Evolutionary conservation across 2,113 vertebrate genomes (phyloP).

Genomic region (Gallinago jamesoni): DNA sequence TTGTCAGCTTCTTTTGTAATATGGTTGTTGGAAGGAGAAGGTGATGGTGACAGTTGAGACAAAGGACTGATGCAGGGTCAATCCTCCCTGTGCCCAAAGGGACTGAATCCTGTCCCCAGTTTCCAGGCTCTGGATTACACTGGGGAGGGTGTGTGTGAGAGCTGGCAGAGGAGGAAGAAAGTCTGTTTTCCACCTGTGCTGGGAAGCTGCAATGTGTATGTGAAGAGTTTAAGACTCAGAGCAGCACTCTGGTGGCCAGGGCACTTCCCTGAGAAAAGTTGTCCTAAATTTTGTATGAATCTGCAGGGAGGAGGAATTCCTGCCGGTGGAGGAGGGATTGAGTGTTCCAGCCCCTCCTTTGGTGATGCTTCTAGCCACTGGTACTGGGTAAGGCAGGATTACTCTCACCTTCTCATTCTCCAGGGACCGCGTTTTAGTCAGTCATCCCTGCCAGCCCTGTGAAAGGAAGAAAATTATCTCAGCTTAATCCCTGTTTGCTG

Average conservation of each 20-base stretch:
- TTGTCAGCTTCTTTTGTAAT: background rate
- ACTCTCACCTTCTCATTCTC: background rate
- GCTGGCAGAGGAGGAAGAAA: background rate
- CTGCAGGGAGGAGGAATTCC: background rate
- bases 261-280: background rate
- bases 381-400: background rate
- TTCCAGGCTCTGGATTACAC: background rate
- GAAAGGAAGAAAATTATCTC: background rate
- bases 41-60: background rate
- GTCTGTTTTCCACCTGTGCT: background rate
- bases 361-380: background rate
- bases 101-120: background rate
- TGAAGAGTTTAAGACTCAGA: background rate
- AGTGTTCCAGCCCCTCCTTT: background rate
- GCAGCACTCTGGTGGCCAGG: background rate
- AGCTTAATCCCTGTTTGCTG: background rate
- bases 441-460: background rate
- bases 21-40: background rate
- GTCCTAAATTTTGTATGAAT: background rate
- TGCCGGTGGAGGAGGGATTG: background rate
- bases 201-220: background rate
- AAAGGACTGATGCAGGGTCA: background rate
- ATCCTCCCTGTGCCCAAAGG: background rate
- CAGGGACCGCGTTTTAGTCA: background rate
- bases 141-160: background rate